phyloP scores from a whole-genome alignment of 2,113 vertebrate genomes.

The Pycnonotus jocosus region DNA sequence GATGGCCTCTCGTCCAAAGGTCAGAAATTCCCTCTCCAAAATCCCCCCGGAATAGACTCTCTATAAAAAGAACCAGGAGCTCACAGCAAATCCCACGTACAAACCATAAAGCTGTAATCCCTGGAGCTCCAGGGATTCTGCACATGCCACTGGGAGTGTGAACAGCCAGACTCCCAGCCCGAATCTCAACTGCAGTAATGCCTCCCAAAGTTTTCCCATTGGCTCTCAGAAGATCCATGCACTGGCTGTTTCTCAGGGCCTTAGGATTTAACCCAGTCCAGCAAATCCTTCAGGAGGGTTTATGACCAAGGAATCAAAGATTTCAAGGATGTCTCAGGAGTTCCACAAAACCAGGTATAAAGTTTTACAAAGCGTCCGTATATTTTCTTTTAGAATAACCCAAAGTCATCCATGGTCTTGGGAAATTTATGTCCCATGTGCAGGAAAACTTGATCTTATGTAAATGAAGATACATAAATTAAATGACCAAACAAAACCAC shows the following conservation, averaged over 20 bases:
- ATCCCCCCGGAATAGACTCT: neutral
- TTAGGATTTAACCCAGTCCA: neutral
- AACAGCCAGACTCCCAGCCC: neutral
- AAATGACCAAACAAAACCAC: neutral
- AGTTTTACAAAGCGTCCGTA: neutral
- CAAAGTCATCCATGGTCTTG: fast-evolving
- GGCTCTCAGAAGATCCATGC: neutral
- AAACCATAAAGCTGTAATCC: neutral
- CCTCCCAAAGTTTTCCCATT: neutral
- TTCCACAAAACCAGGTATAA: neutral
- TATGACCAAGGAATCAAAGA: neutral
- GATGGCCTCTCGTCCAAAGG: neutral
- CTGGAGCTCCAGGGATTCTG: neutral
- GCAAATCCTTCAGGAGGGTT: neutral
- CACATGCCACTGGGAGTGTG: neutral
- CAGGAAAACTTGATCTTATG: neutral
- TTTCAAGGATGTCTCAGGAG: neutral
- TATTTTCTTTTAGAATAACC: neutral
- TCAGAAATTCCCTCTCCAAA: neutral
- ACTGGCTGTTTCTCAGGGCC: neutral
- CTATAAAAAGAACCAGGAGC: constrained; percentile 26
- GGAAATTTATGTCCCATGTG: neutral
- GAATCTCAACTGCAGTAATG: neutral
- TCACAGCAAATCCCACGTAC: neutral
- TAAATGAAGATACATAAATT: neutral